These are phyloP conservation scores for Stenopsyche tienmushanensis DNA, from an alignment of 1,140 invertebrate genomes.

Conservation along the genomic window DNA sequence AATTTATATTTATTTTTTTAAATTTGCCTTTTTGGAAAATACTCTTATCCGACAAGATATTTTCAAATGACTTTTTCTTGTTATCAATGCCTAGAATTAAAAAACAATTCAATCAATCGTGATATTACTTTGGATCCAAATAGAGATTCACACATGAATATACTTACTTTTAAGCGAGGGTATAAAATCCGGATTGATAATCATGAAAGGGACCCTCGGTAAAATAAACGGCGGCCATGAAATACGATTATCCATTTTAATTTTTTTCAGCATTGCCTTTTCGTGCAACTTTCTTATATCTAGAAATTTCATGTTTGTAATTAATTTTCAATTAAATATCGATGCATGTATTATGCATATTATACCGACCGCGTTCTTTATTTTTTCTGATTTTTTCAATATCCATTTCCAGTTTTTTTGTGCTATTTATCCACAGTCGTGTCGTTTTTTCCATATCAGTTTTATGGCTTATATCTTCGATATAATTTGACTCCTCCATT, in stretches of 20 bases:
- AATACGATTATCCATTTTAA: not conserved
- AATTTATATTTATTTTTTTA: no score
- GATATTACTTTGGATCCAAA: no score
- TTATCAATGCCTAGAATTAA: no score
- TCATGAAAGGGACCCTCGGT: not conserved
- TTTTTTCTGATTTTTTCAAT: slow-evolving; percentile 13
- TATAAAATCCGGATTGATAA: not conserved
- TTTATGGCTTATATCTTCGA: not conserved
- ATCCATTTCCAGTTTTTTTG: slow-evolving; percentile 3
- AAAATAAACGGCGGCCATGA: not conserved
- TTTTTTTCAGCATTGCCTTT: not conserved
- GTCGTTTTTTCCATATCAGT: slow-evolving; percentile 1
- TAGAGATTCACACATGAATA: no score
- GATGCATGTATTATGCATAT: not conserved
- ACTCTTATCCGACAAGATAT: no score
- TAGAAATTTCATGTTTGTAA: not conserved
- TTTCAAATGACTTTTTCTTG: no score
- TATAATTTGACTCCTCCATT: not conserved
- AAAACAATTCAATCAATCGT: no score
- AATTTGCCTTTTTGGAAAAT: no score
- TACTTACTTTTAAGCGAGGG: not conserved
- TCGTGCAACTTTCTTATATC: slow-evolving; percentile 1
- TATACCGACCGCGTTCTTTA: slow-evolving; percentile 12
- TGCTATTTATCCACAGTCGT: slow-evolving; percentile 8
- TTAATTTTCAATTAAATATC: not conserved